Evolutionary conservation across 2,797 vertebrate genomes (phyloP).

Genomic region (Pelochelys cantorii): DNA sequence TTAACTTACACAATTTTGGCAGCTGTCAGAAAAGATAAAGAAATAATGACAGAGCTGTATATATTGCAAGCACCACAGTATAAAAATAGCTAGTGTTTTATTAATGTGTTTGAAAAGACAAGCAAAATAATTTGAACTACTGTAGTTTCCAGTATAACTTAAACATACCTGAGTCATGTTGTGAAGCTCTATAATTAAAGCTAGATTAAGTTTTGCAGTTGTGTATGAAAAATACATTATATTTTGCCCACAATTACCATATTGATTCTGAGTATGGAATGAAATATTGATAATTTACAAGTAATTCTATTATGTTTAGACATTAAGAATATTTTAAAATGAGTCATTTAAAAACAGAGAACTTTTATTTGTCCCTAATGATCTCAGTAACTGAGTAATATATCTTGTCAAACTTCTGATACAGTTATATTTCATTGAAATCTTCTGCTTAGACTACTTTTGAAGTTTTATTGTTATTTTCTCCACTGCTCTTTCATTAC

Average conservation of each 20-base stretch:
- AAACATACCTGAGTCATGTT: background rate
- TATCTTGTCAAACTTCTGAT: background rate
- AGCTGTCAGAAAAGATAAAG: slow-evolving; percentile 59
- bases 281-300: background rate
- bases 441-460: background rate
- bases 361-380: background rate
- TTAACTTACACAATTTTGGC: slow-evolving; percentile 50
- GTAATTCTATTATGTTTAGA: background rate
- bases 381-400: background rate
- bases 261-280: background rate
- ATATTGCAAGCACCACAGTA: background rate
- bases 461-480: background rate
- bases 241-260: background rate
- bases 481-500: background rate
- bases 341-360: background rate
- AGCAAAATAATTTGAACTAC: slow-evolving; percentile 2
- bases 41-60: slow-evolving; percentile 13
- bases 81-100: slow-evolving; percentile 7
- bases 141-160: background rate
- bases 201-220: background rate
- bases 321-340: background rate
- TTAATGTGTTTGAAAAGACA: background rate
- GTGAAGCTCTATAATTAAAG: background rate
- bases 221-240: background rate
- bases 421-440: background rate